phyloP scores from a whole-genome alignment of 2,113 vertebrate genomes.

The Sus scrofa region DNA sequence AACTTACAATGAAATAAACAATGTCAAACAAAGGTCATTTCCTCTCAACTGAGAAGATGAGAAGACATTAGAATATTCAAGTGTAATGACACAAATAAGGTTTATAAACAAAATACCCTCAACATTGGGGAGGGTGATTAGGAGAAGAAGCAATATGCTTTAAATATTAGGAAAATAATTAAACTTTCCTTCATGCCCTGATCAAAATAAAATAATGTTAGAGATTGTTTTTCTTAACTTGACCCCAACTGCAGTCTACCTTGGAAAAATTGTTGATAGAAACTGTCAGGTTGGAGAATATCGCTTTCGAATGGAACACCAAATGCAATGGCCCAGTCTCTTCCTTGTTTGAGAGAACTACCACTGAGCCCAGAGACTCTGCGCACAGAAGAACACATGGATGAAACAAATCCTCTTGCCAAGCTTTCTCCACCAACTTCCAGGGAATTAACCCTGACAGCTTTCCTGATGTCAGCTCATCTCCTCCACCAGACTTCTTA shows the following conservation, averaged over 20 bases:
- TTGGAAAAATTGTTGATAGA: background rate
- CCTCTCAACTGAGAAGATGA: background rate
- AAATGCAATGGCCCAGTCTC: background rate
- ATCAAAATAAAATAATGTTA: conserved; percentile 37
- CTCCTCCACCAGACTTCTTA: conserved; percentile 28
- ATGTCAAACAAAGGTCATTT: conserved; percentile 40
- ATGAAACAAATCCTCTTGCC: background rate
- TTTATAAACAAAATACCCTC: background rate
- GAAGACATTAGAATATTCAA: conserved; percentile 11
- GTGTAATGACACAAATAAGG: background rate
- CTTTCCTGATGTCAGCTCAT: conserved; percentile 39
- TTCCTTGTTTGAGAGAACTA: background rate
- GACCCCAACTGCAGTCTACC: background rate
- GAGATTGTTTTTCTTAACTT: background rate
- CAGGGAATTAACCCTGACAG: conserved; percentile 62
- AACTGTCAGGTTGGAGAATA: conserved; percentile 5
- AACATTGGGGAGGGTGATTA: background rate
- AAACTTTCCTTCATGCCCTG: background rate
- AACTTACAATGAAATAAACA: background rate
- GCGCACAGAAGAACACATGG: background rate
- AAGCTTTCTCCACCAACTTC: background rate
- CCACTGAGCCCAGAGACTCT: background rate
- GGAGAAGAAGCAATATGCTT: background rate
- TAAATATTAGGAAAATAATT: conserved; percentile 24
- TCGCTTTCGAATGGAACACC: background rate